Base-by-base conservation (phyloP, 2,888 invertebrate genomes). In the Petrolisthes cinctipes region DNA sequence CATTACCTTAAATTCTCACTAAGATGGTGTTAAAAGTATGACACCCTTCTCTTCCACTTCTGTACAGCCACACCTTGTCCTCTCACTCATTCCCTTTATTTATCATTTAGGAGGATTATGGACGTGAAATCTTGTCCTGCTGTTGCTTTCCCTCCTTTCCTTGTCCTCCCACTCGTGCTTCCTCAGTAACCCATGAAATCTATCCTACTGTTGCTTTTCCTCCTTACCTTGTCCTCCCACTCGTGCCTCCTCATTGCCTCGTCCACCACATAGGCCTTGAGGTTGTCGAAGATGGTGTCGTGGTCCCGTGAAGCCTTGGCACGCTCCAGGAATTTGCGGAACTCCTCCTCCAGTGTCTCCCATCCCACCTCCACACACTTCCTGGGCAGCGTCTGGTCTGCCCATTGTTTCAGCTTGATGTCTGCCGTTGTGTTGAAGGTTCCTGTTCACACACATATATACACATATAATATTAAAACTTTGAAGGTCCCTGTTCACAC, bases 321-420 rank as follows among this genome's bases (percentile, higher is more conserved):
- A 4, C 84, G 80, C 57, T 90, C 89, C 85, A 91, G 79, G 53
- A 91, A 90, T 17, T 66, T 86, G 11, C 90, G 83, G 76, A 91
- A 91, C 82, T 91, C 91, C 23, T 90, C 82, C 66, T 91, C 87
- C 54, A 98, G 93, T 0, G 97, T 96, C 92, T 97, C 97, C 95
- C 97, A 96, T 87, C 95, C 97, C 82, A 96, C 95, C 93, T 97
- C 96, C 3, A 98, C 96, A 85, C 97, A 96, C 92, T 96, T 96
- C 0, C 95, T 94, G 0, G 99, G 98, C 85, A 99, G 94, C 82
- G 96, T 96, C 90, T 96, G 95, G 92, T 99, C 98, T 0, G 98
- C 97, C 99, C 99, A 99, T 92, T 98, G 97, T 90, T 97, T 96
- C 17, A 99, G 94, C 92, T 97, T 97, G 91, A 99, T 99, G 93